Conservation (phyloP, 1,140 invertebrate species). For the Drosophila subpulchrella region DNA sequence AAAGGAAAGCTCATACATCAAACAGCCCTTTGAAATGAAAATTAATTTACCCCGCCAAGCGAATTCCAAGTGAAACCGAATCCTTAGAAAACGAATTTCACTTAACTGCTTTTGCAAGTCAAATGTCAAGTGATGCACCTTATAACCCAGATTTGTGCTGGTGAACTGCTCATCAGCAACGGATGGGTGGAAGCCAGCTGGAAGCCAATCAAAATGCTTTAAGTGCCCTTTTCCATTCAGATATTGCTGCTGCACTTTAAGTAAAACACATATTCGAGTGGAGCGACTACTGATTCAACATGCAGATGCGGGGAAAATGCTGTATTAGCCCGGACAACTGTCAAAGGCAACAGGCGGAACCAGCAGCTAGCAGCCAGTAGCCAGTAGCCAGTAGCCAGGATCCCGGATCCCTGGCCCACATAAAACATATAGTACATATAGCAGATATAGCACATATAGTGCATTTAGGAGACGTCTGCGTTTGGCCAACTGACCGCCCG, state of each 20-base stretch:
- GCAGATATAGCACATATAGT: conserved; percentile 6
- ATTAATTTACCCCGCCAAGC: background rate
- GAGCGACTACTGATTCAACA: conserved; percentile 19
- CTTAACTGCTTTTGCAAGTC: background rate
- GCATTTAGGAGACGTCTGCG: conserved; percentile 11
- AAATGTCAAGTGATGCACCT: conserved; percentile 9
- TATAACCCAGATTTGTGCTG: conserved; percentile 7
- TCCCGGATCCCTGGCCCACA: conserved; percentile 33
- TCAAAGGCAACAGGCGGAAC: conserved; percentile 66
- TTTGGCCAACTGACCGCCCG: conserved; percentile 49
- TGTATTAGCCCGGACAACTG: conserved; percentile 59
- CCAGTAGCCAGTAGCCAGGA: background rate
- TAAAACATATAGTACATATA: conserved; percentile 18
- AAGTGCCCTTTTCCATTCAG: conserved; percentile 24
- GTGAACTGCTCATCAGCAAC: conserved; percentile 10
- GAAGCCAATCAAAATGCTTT: conserved; percentile 44
- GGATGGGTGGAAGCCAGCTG: conserved; percentile 5
- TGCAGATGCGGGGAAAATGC: conserved; percentile 37
- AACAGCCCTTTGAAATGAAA: background rate
- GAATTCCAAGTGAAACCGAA: background rate
- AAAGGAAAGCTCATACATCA: background rate
- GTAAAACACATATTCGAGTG: conserved; percentile 35
- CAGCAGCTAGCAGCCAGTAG: conserved; percentile 2
- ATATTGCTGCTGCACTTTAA: conserved; percentile 39
- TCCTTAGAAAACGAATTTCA: conserved; percentile 1